Evolutionary conservation across 2,888 invertebrate genomes (phyloP).

Genomic region (Drosophila subquinaria): DNA sequence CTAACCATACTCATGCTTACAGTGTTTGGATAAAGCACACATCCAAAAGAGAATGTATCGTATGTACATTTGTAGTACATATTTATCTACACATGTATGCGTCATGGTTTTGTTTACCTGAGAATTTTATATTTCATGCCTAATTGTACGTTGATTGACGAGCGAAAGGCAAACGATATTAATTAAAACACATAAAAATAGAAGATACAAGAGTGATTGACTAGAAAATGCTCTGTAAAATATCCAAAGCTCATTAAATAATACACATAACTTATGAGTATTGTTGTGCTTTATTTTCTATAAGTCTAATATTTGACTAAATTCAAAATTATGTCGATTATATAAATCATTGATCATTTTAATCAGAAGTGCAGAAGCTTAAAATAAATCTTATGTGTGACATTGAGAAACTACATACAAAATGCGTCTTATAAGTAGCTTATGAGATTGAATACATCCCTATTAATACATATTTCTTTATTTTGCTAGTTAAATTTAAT

Average conservation of each 20-base stretch:
- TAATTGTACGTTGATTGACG: conserved; percentile 34
- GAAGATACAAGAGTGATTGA: not conserved
- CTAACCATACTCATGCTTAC: conserved; percentile 13
- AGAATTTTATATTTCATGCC: conserved; percentile 30
- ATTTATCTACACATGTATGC: conserved; percentile 14
- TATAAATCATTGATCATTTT: not conserved
- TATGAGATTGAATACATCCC: not conserved
- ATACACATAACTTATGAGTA: not conserved
- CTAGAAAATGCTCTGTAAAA: not conserved
- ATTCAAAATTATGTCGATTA: not conserved
- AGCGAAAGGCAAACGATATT: conserved; percentile 24
- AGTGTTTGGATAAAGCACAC: conserved; percentile 25
- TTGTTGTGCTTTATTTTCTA: conserved; percentile 7
- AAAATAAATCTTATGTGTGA: conserved; percentile 1
- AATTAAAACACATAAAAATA: conserved; percentile 33
- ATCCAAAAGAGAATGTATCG: conserved; percentile 19
- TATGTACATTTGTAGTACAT: not conserved
- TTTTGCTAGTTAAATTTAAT: conserved; percentile 1
- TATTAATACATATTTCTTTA: conserved; percentile 3
- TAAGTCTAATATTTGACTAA: not conserved
- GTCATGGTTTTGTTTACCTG: conserved; percentile 32
- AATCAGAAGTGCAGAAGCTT: conserved; percentile 3
- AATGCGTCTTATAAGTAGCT: not conserved
- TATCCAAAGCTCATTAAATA: not conserved
- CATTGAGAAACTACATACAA: conserved; percentile 1